A percentile compares a stretch with the other conserved stretches of the same genome.
phyloP scores from a whole-genome alignment of 2,113 vertebrate genomes.

The Forbesichthys papilliferus region DNA sequence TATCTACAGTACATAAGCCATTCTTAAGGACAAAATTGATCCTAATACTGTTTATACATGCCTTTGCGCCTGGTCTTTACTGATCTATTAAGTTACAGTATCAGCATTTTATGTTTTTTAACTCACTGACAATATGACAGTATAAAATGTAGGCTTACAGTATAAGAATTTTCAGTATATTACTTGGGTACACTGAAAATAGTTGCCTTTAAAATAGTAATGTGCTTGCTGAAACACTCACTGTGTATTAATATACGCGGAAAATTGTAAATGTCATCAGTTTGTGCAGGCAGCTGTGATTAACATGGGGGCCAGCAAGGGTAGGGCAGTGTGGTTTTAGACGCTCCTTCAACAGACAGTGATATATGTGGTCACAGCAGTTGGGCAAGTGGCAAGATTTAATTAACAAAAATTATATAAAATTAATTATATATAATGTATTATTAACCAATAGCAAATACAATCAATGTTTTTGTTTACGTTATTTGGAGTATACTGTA shows the following conservation, averaged over 20 bases:
- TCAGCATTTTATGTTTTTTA: not conserved
- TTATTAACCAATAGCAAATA: not conserved
- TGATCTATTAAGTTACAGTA: no score
- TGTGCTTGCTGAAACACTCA: slow-evolving; percentile 35
- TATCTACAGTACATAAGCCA: no score
- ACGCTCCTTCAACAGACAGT: slow-evolving; percentile 38
- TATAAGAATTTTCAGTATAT: no score
- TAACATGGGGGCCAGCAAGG: slow-evolving; percentile 33
- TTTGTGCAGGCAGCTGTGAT: slow-evolving; percentile 69
- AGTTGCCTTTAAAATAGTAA: slow-evolving; percentile 56
- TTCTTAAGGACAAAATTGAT: no score
- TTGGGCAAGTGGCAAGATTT: slow-evolving; percentile 2
- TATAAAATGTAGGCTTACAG: no score
- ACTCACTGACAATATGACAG: slow-evolving; percentile 5
- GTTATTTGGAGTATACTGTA: not conserved
- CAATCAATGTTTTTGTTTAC: no score
- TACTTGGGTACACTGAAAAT: slow-evolving; percentile 46
- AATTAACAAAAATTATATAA: not conserved
- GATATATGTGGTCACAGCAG: not conserved
- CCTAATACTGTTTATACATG: no score
- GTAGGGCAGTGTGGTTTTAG: slow-evolving; percentile 59
- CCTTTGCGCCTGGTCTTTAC: no score
- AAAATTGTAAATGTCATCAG: slow-evolving; percentile 69
- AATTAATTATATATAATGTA: not conserved
- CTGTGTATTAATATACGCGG: slow-evolving; percentile 69